Conservation (phyloP, 2,113 vertebrate species). For the mouse (Mus musculus) region DNA sequence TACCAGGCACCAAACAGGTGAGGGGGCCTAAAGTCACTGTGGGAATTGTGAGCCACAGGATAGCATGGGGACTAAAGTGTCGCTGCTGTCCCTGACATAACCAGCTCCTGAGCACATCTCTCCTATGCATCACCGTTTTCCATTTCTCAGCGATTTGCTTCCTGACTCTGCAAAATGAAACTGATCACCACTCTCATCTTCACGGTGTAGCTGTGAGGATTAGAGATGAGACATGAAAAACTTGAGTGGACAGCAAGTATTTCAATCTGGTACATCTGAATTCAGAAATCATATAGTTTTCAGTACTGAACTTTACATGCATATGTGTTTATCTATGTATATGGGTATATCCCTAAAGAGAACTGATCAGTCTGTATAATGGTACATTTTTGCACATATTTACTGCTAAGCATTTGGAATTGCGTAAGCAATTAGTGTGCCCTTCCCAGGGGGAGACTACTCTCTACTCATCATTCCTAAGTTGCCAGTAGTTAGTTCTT, state of each 20-base stretch:
- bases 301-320: background rate
- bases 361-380: background rate
- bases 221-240: background rate
- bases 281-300: background rate
- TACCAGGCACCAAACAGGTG: background rate
- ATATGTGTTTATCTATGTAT: background rate
- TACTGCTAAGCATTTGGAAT: too few relatives aligned
- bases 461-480: background rate
- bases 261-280: background rate
- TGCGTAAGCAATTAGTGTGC: background rate
- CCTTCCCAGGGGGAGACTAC: background rate
- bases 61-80: background rate
- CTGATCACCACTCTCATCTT: background rate
- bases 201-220: background rate
- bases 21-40: too few relatives aligned
- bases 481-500: background rate
- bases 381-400: background rate
- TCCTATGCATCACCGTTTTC: background rate
- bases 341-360: background rate
- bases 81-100: background rate
- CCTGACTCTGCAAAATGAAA: background rate
- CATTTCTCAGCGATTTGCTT: conserved; percentile 3
- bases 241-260: background rate
- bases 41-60: background rate
- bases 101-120: too few relatives aligned